Percentiles rank a stretch among this genome's conserved stretches.
Conservation (phyloP, 2,113 vertebrate species). For the Amblyopsis rosae region DNA sequence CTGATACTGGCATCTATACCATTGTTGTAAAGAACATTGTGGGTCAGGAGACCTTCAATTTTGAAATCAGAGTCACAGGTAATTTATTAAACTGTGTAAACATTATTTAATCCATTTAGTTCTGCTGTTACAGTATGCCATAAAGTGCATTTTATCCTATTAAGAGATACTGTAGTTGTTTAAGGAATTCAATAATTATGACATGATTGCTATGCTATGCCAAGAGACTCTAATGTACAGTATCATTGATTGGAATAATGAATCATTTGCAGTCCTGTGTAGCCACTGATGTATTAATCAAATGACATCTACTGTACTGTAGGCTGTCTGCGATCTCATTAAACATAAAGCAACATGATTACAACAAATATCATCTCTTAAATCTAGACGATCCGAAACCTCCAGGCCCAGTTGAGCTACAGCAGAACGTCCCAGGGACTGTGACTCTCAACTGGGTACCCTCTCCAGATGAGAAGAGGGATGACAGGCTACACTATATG, state of each 20-base stretch:
- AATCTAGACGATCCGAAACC: conserved; percentile 80
- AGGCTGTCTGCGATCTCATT: too few species aligned
- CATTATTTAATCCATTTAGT: conserved; percentile 59
- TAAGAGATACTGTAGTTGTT: too few species aligned
- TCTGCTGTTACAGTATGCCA: too few species aligned
- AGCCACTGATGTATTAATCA: too few species aligned
- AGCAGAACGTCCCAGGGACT: conserved; percentile 81
- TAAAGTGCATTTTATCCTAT: too few species aligned
- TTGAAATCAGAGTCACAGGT: conserved; percentile 87
- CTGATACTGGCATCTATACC: conserved; percentile 80
- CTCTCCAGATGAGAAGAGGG: conserved; percentile 83
- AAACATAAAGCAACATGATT: too few species aligned
- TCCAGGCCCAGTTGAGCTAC: conserved; percentile 80
- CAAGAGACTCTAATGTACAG: too few species aligned
- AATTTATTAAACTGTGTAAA: conserved; percentile 12
- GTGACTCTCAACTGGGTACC: conserved; percentile 86
- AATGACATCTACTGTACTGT: too few species aligned
- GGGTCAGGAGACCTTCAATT: conserved; percentile 76
- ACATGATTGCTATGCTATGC: too few species aligned
- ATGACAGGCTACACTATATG: conserved; percentile 79
- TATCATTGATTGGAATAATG: too few species aligned
- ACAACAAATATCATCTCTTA: not conserved
- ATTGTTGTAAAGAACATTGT: conserved; percentile 74
- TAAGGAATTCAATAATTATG: too few species aligned
- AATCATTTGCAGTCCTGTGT: too few species aligned